Evolutionary conservation across 2,113 vertebrate genomes (phyloP).

Genomic region (Poeciliopsis retropinna): DNA sequence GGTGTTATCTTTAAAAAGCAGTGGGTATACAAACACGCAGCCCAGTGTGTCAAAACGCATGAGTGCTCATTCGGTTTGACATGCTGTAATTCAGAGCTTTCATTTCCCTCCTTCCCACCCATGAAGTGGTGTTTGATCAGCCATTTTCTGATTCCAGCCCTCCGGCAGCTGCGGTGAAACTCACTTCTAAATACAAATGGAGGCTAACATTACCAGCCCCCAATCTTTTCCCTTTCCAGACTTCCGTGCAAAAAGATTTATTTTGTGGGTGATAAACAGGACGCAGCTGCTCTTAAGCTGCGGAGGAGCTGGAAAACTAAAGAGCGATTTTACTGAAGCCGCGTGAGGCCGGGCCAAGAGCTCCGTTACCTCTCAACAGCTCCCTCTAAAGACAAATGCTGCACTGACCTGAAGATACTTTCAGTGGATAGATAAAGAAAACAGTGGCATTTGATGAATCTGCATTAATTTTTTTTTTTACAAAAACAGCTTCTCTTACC

Average conservation of each 20-base stretch:
- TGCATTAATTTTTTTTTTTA: background rate
- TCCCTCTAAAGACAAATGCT: conserved; percentile 66
- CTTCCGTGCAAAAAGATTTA: conserved; percentile 69
- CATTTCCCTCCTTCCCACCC: conserved; percentile 42
- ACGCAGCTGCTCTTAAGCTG: conserved; percentile 82
- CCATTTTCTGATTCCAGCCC: conserved; percentile 71
- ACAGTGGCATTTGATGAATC: too few species aligned
- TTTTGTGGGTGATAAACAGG: conserved; percentile 79
- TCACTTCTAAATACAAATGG: conserved; percentile 75
- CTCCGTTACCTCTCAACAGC: conserved; percentile 61
- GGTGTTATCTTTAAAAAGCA: conserved; percentile 38
- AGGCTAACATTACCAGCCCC: conserved; percentile 60
- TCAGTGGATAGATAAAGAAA: too few species aligned
- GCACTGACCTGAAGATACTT: conserved; percentile 7
- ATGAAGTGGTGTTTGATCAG: conserved; percentile 56
- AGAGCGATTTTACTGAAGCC: conserved; percentile 56
- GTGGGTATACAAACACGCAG: conserved; percentile 31
- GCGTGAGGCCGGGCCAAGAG: conserved; percentile 48
- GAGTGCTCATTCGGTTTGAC: conserved; percentile 43
- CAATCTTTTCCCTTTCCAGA: conserved; percentile 51
- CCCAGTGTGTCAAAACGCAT: conserved; percentile 45
- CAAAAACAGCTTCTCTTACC: conserved; percentile 80
- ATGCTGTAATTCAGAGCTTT: conserved; percentile 39
- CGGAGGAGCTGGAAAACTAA: conserved; percentile 49
- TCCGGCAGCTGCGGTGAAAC: conserved; percentile 65